Base-by-base conservation (phyloP, 1,140 invertebrate species). In the Sitophilus oryzae region DNA sequence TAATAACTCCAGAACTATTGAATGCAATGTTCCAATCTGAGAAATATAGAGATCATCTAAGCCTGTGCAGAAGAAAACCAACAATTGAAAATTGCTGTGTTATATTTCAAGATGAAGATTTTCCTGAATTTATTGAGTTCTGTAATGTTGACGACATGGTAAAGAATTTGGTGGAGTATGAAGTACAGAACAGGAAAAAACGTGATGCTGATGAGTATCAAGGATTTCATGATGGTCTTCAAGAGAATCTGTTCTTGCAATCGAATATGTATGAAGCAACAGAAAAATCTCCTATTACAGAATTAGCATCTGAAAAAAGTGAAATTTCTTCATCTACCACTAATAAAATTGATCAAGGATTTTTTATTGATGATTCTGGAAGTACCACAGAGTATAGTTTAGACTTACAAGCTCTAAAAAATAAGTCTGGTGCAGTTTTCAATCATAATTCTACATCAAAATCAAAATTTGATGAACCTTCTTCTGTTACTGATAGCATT, bases 81-180 rank as follows among this genome's bases (percentile, higher is more conserved):
- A 47, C 49, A n/a, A 15, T 48, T 0, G 43, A 47, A 40, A 19
- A 21, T 9, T 58, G 56, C 42, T 58, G 56, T 18, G 16, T 34
- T 15, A 22, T 58, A 23, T 58, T 58, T 3, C 35, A 21, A 5
- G 18, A 48, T 16, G 25, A 41, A 0, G 56, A 58, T 5, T 38
- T 47, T 5, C 2, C 35, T 49, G 11, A 16, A n/a, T 30, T 47
- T 18, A 10, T 22, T 14, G 37, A 54, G 20, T 54, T 23, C n/a
- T 56, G 53, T 20, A 43, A 44, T 16, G 53, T 56, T 10, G 37
- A 56, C 18, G 43, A 50, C 30, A 51, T 51, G 48, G n/a, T 57
- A 3, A 40, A 45, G 9, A 30, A 25, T 30, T 30, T 52, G 10
- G 14, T 9, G 2, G 41, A 57, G 35, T 51, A 25, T 16, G 40